Base-by-base conservation (phyloP, 2,797 vertebrate species). In the Acipenser ruthenus region DNA sequence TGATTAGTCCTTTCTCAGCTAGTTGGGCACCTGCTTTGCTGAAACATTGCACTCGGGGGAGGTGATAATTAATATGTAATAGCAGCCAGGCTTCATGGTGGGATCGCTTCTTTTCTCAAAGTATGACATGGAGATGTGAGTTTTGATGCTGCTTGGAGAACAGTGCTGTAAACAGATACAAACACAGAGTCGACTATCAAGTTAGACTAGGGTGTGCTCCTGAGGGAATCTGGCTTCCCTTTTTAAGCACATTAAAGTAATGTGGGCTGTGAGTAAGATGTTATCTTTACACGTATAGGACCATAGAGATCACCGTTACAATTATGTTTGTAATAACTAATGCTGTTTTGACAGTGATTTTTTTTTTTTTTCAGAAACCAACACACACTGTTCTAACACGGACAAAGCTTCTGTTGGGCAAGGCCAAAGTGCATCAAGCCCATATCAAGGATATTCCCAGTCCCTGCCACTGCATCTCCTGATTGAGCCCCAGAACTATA, bases 341-440 rank as follows among this genome's bases (percentile, higher is more conserved):
- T 50, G 8, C 47, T 65, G 4, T 18, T 18, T 62, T 49, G 67
- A 74, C 66, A 15, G 72, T 62, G 65, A 63, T 77, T 74, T 73
- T 37, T 74, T 70, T 11, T 52, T 59, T 51, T 37, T 49, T 2
- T 82, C 90, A 82, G 90, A 93, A 89, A 84, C 76, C 1, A 82
- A 78, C 85, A 79, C 13, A 68, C 77, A 71, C 63, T 49, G 71
- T 75, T 77, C 67, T 72, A 70, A 72, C n/a, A 66, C 49, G 64
- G 84, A 78, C 74, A 78, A 74, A 66, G 83, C 83, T 81, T 77
- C 78, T 8, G 69, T 75, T 52, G 65, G 62, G 1, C 73, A 74
- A 5, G 74, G 77, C 1, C 75, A 81, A 6, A 60, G 65, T 1
- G 75, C 69, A 23, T 70, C 70, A 0, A 67, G 80, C 75, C 73